phyloP scores from a whole-genome alignment of 2,888 invertebrate genomes.

The Ceriagrion tenellum region DNA sequence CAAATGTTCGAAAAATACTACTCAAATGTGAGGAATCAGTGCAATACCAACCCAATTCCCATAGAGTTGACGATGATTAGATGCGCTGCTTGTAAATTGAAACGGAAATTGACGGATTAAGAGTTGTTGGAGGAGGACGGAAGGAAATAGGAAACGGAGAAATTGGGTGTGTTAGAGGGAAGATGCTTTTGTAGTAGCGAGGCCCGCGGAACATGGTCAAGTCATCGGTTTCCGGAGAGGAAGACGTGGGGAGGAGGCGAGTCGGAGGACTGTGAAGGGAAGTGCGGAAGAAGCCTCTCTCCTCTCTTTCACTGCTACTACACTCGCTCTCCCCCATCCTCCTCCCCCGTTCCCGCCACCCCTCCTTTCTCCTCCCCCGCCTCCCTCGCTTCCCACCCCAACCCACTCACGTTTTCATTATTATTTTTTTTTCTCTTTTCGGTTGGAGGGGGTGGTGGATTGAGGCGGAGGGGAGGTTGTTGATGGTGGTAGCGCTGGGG shows the following conservation, averaged over 20 bases:
- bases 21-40: too few relatives aligned
- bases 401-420: not conserved
- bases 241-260: not conserved
- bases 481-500: not conserved
- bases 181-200: not conserved
- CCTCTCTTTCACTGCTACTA: not conserved
- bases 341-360: not conserved
- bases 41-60: too few relatives aligned
- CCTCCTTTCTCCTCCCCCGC: not conserved
- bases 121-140: too few relatives aligned
- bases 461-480: not conserved
- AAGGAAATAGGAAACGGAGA: too few relatives aligned
- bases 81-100: too few relatives aligned
- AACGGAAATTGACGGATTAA: too few relatives aligned
- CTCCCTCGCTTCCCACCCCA: not conserved
- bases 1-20: too few relatives aligned
- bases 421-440: not conserved
- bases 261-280: not conserved
- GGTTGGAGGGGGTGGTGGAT: not conserved
- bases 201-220: not conserved
- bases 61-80: too few relatives aligned
- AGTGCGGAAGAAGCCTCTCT: not conserved
- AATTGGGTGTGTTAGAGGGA: too few relatives aligned
- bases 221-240: slow-evolving; percentile 41
- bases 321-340: not conserved